These are phyloP conservation scores for Drosophila obscura DNA, from an alignment of 1,140 invertebrate species.

Conservation along the genomic window DNA sequence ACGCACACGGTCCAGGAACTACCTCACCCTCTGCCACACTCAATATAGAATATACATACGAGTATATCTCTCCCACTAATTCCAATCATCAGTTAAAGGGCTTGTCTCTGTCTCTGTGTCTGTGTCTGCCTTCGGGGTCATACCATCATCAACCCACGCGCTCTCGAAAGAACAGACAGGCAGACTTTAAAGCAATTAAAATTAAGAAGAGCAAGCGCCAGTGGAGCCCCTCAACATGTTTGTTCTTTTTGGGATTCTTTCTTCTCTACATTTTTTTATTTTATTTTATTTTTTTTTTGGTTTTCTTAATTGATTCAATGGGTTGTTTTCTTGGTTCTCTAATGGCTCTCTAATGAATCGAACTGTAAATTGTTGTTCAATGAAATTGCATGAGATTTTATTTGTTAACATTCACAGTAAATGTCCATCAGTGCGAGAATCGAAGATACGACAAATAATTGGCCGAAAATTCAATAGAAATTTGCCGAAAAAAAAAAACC, in stretches of 20 bases:
- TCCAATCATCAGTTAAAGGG: slow-evolving; percentile 34
- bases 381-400: slow-evolving; percentile 27
- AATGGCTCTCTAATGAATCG: slow-evolving; percentile 9
- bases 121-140: slow-evolving; percentile 6
- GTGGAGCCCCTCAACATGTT: slow-evolving; percentile 14
- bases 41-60: too few relatives aligned
- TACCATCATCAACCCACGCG: slow-evolving; percentile 23
- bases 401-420: background rate
- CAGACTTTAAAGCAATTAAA: slow-evolving; percentile 9
- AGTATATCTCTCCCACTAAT: slow-evolving; percentile 1
- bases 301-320: slow-evolving; percentile 45
- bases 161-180: slow-evolving; percentile 13
- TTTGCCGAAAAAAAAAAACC: background rate
- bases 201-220: slow-evolving; percentile 34
- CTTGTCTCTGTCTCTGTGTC: slow-evolving; percentile 21
- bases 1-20: background rate
- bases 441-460: slow-evolving; percentile 15
- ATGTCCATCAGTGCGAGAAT: too few relatives aligned
- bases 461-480: slow-evolving; percentile 16
- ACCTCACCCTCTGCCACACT: background rate
- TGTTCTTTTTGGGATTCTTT: background rate
- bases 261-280: background rate
- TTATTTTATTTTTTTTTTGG: slow-evolving; percentile 2
- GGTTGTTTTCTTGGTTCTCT: slow-evolving; percentile 6
- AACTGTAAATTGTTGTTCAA: slow-evolving; percentile 17